phyloP scores from a whole-genome alignment of 2,113 vertebrate species.

The Austrofundulus limnaeus region DNA sequence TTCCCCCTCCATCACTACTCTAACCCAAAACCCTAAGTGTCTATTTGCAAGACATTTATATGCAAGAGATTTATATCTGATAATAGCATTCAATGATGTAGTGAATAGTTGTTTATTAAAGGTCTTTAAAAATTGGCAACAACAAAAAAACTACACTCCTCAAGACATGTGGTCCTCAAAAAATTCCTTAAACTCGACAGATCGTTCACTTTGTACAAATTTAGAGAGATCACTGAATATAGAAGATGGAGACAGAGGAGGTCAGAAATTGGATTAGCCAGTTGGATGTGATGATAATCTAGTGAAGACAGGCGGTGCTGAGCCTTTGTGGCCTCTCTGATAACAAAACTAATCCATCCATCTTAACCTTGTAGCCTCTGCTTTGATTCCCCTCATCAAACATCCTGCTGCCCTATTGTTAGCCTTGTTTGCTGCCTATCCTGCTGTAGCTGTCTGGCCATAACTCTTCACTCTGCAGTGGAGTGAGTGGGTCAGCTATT shows the following conservation, averaged over 20 bases:
- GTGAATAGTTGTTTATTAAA: too few species aligned
- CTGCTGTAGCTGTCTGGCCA: conserved; percentile 34
- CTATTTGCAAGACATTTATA: too few species aligned
- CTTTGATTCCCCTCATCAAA: conserved; percentile 71
- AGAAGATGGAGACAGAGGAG: conserved; percentile 23
- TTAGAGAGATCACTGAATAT: conserved; percentile 27
- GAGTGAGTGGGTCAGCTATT: conserved; percentile 63
- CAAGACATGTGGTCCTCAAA: too few species aligned
- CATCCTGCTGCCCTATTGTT: conserved; percentile 60
- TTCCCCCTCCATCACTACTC: too few species aligned
- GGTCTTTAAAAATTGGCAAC: too few species aligned
- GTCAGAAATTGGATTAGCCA: conserved; percentile 57
- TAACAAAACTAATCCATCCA: conserved; percentile 71
- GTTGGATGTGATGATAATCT: conserved; percentile 59
- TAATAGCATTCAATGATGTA: too few species aligned
- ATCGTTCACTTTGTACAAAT: conserved; percentile 22
- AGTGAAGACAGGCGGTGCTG: conserved; percentile 35
- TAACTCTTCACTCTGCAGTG: conserved; percentile 61
- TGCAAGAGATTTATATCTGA: too few species aligned
- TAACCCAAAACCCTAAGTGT: too few species aligned
- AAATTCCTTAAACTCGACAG: conserved; percentile 12
- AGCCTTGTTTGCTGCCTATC: conserved; percentile 63
- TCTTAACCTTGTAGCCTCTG: conserved; percentile 64
- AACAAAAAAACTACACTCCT: too few species aligned
- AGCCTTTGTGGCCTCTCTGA: conserved; percentile 53